Base-by-base conservation (phyloP, 2,888 invertebrate species). In the Cheilosia vernalis region DNA sequence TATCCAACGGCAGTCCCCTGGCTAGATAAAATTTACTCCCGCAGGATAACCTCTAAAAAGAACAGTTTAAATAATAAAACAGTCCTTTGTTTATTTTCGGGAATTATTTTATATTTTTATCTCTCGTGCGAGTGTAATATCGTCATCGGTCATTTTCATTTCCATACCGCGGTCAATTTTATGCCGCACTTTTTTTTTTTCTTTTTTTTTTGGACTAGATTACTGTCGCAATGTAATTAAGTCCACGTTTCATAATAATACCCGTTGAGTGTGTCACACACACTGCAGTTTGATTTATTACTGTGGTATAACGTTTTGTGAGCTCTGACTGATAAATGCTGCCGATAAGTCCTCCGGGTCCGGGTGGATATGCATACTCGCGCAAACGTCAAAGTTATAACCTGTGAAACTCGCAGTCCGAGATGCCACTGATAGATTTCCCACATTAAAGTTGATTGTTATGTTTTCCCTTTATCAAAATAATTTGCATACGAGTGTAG, bases 241-340 rank as follows among this genome's bases (percentile, higher is more conserved):
- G 69, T 17, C 69, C 51, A 49, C 30, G 76, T 77, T 56, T 63
- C 56, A 74, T 61, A 51, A 33, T 60, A 10, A 42, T 55, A 30
- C 55, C 73, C 47, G 42, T 53, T 56, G 73, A 53, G 63, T 64
- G 56, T 58, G 74, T 60, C 56, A 64, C 30, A 61, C 55, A 58
- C 27, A 17, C 17, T 56, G 63, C 47, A 56, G 72, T 72, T 72
- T 85, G 76, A 80, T 85, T 80, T 76, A 85, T 85, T 53, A 17
- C 55, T 24, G 24, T 44, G 56, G 76, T 66, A 21, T 17, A 66
- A 56, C 81, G 61, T 81, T 80, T 80, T 80, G 85, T 85, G 81
- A 66, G 66, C 60, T 58, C 66, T 47, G 63, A 66, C 70, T 77
- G 85, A 85, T 85, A 81, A 85, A 85, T 77, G 85, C 47, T 21